Percentiles rank a stretch among this genome's conserved stretches.
Evolutionary conservation across 1,140 invertebrate species (phyloP).

Genomic region (Aphelenchoides avenae): DNA sequence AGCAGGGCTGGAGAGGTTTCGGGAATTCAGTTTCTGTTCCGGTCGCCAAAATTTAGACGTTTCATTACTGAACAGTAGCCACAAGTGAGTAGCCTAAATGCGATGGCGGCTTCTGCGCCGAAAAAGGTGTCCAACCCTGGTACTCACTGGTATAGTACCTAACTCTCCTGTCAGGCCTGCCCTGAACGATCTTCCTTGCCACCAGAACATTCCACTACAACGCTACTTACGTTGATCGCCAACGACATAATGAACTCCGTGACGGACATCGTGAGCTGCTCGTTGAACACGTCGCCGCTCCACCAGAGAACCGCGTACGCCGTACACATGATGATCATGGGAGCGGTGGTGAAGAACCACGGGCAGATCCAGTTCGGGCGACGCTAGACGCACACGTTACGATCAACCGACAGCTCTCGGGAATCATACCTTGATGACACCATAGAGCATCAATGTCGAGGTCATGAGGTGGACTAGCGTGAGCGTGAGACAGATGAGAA

Average conservation of each 20-base stretch:
- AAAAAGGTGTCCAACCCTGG: no score
- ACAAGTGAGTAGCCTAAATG: no score
- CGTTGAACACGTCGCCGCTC: constrained; percentile 55
- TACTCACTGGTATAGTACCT: no score
- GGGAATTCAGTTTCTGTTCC: no score
- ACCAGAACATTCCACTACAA: constrained; percentile 12
- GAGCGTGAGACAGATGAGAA: constrained; percentile 49
- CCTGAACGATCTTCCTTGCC: no score
- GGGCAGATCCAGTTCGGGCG: constrained; percentile 41
- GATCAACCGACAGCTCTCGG: not conserved
- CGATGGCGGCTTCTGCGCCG: no score
- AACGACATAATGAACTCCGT: constrained; percentile 55
- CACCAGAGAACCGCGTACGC: constrained; percentile 57
- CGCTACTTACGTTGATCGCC: constrained; percentile 47
- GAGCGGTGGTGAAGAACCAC: constrained; percentile 52
- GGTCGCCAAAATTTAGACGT: no score
- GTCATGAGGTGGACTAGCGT: constrained; percentile 47
- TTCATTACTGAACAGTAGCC: no score
- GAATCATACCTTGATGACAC: constrained; percentile 49
- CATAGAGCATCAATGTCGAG: constrained; percentile 46
- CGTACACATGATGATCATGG: constrained; percentile 47
- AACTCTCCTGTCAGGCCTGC: no score
- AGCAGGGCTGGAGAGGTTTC: no score
- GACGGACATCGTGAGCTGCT: constrained; percentile 55
- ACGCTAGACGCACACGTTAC: constrained; percentile 30